Evolutionary conservation across 1,140 invertebrate genomes (phyloP).

Genomic region (Gonioctena quinquepunctata): DNA sequence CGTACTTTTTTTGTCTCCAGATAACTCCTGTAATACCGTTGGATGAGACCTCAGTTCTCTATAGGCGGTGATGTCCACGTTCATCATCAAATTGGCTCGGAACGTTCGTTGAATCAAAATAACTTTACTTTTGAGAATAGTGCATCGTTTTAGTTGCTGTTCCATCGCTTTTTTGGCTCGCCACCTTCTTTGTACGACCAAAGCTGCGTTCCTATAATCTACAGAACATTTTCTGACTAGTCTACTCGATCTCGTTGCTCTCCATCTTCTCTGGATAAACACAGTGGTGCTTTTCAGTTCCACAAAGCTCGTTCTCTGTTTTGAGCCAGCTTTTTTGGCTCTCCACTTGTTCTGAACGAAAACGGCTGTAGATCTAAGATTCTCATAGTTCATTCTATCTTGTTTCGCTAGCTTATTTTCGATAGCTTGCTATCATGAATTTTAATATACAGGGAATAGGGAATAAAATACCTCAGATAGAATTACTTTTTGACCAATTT

Average conservation of each 20-base stretch:
- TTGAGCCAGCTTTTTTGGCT: too few species aligned
- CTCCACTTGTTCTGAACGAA: conserved; percentile 50
- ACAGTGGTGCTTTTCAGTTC: conserved; percentile 35
- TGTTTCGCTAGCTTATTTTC: conserved; percentile 36
- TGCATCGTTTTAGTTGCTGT: conserved; percentile 28
- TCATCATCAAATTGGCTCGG: conserved; percentile 25
- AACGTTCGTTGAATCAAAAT: conserved; percentile 48
- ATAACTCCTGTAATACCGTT: conserved; percentile 38
- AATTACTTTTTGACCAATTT: too few species aligned
- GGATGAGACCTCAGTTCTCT: conserved; percentile 41
- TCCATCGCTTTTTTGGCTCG: conserved; percentile 17
- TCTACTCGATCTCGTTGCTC: conserved; percentile 50
- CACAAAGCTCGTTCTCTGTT: conserved; percentile 17
- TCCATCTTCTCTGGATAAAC: too few species aligned
- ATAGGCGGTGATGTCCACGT: conserved; percentile 31
- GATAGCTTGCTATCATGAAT: too few species aligned
- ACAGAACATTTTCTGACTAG: conserved; percentile 47
- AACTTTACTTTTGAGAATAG: conserved; percentile 27
- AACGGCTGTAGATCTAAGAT: conserved; percentile 13
- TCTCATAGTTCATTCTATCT: conserved; percentile 45
- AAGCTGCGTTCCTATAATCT: conserved; percentile 37
- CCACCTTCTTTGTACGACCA: conserved; percentile 46
- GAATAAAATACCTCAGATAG: too few species aligned
- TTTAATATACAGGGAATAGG: too few species aligned
- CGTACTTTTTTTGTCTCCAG: conserved; percentile 32